Evolutionary conservation across 2,888 invertebrate species (phyloP).

Genomic region (Pseudolycoriella hygida): DNA sequence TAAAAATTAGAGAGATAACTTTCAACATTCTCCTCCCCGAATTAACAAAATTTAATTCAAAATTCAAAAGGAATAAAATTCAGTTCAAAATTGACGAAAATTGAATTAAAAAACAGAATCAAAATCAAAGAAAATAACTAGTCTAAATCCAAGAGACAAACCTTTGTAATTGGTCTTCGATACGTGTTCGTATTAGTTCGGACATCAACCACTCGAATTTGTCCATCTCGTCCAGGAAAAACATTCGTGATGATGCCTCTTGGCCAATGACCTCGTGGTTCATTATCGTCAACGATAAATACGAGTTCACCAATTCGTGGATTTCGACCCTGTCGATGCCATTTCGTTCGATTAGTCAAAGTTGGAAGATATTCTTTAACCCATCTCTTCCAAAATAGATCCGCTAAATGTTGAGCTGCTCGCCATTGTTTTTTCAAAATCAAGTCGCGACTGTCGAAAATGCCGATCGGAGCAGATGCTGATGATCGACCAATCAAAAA

Average conservation of each 20-base stretch:
- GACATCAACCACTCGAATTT: conserved; percentile 7
- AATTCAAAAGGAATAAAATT: too few relatives aligned
- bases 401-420: conserved; percentile 7
- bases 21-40: too few relatives aligned
- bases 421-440: conserved; percentile 6
- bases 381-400: conserved; percentile 10
- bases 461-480: conserved; percentile 10
- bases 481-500: conserved; percentile 12
- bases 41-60: too few relatives aligned
- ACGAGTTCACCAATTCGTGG: background rate
- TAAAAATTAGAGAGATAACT: too few relatives aligned
- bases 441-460: background rate
- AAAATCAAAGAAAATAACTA: too few relatives aligned
- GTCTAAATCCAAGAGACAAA: background rate
- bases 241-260: conserved; percentile 4
- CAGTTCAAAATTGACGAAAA: too few relatives aligned
- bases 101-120: too few relatives aligned
- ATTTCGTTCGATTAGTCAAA: conserved; percentile 7
- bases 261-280: conserved; percentile 8
- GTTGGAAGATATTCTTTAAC: conserved; percentile 5
- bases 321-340: background rate
- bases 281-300: background rate
- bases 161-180: conserved; percentile 3
- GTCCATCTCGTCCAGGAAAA: conserved; percentile 6
- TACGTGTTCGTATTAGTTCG: conserved; percentile 4